Evolutionary conservation across 2,888 invertebrate genomes (phyloP), one percentile per base, ranked within the genome.

Genomic region (Pharmacophagus antenor): DNA sequence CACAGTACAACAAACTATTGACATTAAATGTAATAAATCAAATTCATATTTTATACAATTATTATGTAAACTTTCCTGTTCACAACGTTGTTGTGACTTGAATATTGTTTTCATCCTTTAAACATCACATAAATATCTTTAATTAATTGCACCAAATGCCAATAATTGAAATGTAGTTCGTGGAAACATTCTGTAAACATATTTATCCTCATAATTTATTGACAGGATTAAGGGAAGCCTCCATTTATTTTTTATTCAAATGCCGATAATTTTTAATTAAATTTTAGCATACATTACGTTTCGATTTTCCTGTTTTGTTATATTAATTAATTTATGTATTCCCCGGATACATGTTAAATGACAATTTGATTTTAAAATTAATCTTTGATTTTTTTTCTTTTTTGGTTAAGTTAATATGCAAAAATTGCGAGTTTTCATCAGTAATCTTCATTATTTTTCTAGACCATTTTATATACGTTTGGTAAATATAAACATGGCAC

Each of bases 221-320:
- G 21, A 48, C 56, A 2, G 1, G 23, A 2, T 22, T 15, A 48
- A 23, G 31, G 31, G n/a, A 58, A 51, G 12, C 20, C 22, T 41
- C 15, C 17, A 42, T 42, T 42, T 42, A 17, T 42, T 42, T 17
- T 42, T 17, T 17, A 42, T 7, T 17, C 5, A 0, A 42, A 17
- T 17, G 4, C 17, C 15, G 17, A 42, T 42, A 0, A 42, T 42
- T 42, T 42, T 17, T 42, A 42, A 42, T 4, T 42, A 27, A 5
- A 5, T 27, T 7, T 27, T 7, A 27, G 27, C 27, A 18, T 17
- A 17, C 42, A 42, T 3, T 1, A 23, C 6, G 27, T 12, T 41
- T 20, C 23, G 2, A 57, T 58, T 58, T 51, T 58, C 57, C 57
- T 58, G 57, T 58, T 58, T 51, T 51, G 51, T 41, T 42, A 31